These are phyloP conservation scores for Hipposideros larvatus DNA, from an alignment of 2,797 vertebrate genomes.

Conservation along the genomic window DNA sequence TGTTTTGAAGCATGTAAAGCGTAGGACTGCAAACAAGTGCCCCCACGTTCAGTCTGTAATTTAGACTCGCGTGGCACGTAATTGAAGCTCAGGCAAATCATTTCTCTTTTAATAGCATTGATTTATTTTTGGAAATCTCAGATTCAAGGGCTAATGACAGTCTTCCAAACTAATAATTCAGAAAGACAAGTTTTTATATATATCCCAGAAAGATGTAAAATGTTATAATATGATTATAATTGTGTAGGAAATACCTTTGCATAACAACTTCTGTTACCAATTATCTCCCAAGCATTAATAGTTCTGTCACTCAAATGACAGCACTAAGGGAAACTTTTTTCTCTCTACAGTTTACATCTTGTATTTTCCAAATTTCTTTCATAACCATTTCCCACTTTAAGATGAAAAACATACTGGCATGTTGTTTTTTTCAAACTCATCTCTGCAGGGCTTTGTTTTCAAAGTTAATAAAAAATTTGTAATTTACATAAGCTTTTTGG, in stretches of 20 bases:
- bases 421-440: background rate
- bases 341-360: background rate
- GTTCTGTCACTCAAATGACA: background rate
- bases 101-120: slow-evolving; percentile 76
- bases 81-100: slow-evolving; percentile 71
- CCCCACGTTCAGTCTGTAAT: slow-evolving; percentile 69
- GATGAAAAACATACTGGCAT: background rate
- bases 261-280: background rate
- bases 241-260: background rate
- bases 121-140: slow-evolving; percentile 71
- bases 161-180: slow-evolving; percentile 79
- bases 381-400: background rate
- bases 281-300: background rate
- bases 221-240: background rate
- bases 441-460: slow-evolving; percentile 61
- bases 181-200: slow-evolving; percentile 59
- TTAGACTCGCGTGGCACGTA: slow-evolving; percentile 71
- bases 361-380: background rate
- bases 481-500: slow-evolving; percentile 51
- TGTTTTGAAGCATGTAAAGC: slow-evolving; percentile 65
- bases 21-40: slow-evolving; percentile 4
- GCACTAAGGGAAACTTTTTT: background rate
- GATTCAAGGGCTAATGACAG: slow-evolving; percentile 75
- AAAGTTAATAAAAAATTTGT: slow-evolving; percentile 60
- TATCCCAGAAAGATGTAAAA: background rate